These are phyloP conservation scores for Parnassius smintheus DNA, from an alignment of 2,888 invertebrate genomes.

Conservation along the genomic window DNA sequence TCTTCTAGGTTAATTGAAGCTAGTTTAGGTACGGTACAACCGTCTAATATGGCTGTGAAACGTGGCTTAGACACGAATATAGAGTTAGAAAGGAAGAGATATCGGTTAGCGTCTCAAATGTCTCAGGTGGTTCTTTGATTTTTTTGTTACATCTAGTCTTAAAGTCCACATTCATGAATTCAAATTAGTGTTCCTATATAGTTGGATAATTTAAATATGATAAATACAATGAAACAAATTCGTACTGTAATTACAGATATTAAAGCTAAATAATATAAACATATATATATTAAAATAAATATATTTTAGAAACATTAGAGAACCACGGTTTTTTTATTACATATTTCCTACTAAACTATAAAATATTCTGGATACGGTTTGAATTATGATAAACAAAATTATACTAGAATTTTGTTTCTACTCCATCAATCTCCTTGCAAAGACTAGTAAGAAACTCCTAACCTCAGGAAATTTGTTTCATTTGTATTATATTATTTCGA, in stretches of 20 bases:
- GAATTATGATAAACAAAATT: no score
- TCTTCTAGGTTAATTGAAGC: slow-evolving; percentile 62
- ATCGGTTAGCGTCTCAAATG: slow-evolving; percentile 59
- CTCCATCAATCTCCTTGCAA: no score
- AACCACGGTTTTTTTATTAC: no score
- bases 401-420: no score
- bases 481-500: background rate
- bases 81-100: slow-evolving; percentile 65
- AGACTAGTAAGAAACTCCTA: no score
- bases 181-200: slow-evolving; percentile 24
- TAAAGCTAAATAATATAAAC: no score
- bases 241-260: background rate
- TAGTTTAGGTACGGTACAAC: slow-evolving; percentile 49
- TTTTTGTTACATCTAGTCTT: slow-evolving; percentile 44
- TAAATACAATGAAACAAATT: slow-evolving; percentile 11
- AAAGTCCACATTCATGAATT: slow-evolving; percentile 23
- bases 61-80: slow-evolving; percentile 55
- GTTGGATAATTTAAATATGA: slow-evolving; percentile 6
- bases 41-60: slow-evolving; percentile 63
- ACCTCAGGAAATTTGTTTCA: slow-evolving; percentile 13
- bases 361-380: no score
- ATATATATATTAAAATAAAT: no score
- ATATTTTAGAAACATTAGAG: no score
- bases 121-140: slow-evolving; percentile 72
- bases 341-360: no score